A percentile compares a stretch with the other conserved stretches of the same genome.
Conservation (phyloP, 2,888 invertebrate genomes). For the Pimpla rufipes region DNA sequence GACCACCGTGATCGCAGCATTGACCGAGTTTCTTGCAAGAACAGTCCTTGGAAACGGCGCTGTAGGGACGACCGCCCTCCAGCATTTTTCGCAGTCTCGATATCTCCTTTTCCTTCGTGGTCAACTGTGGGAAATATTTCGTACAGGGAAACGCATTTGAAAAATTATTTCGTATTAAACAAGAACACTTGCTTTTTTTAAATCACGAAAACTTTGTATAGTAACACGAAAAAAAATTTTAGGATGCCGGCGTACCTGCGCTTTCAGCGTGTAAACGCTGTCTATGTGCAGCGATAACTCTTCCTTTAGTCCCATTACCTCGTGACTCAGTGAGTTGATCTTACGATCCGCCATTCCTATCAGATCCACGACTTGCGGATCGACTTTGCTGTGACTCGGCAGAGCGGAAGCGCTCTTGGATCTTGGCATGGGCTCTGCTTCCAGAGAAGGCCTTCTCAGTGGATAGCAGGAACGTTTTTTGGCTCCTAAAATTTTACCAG, state of each 20-base stretch:
- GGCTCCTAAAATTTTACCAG: slow-evolving; percentile 70
- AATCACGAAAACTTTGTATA: no score
- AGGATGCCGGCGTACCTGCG: slow-evolving; percentile 79
- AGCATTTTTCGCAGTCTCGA: slow-evolving; percentile 89
- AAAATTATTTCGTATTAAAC: not conserved
- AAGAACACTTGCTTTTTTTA: no score
- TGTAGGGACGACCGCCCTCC: slow-evolving; percentile 90
- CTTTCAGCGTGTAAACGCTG: slow-evolving; percentile 78
- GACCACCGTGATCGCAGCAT: slow-evolving; percentile 61
- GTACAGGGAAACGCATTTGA: not conserved
- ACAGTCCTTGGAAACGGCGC: slow-evolving; percentile 89
- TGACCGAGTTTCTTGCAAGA: slow-evolving; percentile 88
- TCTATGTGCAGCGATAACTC: slow-evolving; percentile 81
- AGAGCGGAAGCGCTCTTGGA: slow-evolving; percentile 69
- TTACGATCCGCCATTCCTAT: slow-evolving; percentile 82
- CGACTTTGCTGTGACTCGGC: slow-evolving; percentile 77
- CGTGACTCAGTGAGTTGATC: slow-evolving; percentile 81
- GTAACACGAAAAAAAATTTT: not conserved
- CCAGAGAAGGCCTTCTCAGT: slow-evolving; percentile 79
- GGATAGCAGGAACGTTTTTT: slow-evolving; percentile 82
- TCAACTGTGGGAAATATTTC: slow-evolving; percentile 74
- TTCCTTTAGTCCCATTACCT: slow-evolving; percentile 82
- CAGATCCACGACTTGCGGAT: slow-evolving; percentile 80
- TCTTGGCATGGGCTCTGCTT: slow-evolving; percentile 79
- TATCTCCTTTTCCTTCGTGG: slow-evolving; percentile 89